phyloP scores from a whole-genome alignment of 30 jellyfish, hydroid and myxozoan genomes.

The Aurelia coerulea region DNA sequence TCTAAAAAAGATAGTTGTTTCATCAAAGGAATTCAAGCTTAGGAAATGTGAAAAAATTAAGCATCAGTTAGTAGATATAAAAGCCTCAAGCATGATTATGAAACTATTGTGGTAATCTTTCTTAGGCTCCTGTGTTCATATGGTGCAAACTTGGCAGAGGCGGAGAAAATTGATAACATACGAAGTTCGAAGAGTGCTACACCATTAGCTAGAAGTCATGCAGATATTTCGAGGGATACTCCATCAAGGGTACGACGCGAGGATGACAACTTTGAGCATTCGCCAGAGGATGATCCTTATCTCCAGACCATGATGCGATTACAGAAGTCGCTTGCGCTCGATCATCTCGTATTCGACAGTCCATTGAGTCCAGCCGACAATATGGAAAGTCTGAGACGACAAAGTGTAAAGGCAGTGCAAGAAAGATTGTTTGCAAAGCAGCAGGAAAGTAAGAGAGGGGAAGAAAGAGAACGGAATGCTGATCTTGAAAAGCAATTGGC shows the following conservation, averaged over 20 bases:
- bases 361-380: slow-evolving; percentile 29
- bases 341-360: slow-evolving; percentile 14
- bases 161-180: slow-evolving; percentile 27
- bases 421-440: slow-evolving; percentile 29
- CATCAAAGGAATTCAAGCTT: too few relatives aligned
- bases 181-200: slow-evolving; percentile 20
- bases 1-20: too few relatives aligned
- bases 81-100: background rate
- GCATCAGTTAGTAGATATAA: too few relatives aligned
- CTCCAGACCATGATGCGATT: slow-evolving; percentile 31
- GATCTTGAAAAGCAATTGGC: background rate
- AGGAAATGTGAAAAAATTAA: too few relatives aligned
- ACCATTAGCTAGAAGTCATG: slow-evolving; percentile 3
- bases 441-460: background rate
- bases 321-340: slow-evolving; percentile 33
- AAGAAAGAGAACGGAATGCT: background rate
- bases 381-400: slow-evolving; percentile 2
- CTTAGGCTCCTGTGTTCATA: slow-evolving; percentile 45
- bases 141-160: slow-evolving; percentile 54
- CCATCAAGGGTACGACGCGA: background rate
- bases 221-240: background rate
- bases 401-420: slow-evolving; percentile 12
- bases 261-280: background rate
- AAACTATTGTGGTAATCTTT: background rate
- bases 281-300: slow-evolving; percentile 38